phyloP scores from a whole-genome alignment of 2,797 vertebrate species.

The Scyliorhinus canicula region DNA sequence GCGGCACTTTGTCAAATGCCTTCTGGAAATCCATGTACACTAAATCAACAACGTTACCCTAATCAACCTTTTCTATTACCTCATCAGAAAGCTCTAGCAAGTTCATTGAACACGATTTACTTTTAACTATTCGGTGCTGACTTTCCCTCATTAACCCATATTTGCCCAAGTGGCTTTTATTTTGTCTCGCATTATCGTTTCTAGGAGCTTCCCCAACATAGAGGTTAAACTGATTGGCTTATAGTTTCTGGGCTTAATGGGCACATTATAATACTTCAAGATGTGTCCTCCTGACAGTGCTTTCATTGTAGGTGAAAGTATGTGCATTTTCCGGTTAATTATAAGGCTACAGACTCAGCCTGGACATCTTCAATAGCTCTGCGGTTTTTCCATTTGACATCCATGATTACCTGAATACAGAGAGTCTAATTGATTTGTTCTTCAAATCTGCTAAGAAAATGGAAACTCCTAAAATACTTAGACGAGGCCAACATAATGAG shows the following conservation, averaged over 20 bases:
- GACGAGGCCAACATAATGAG: neutral
- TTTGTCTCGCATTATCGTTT: neutral
- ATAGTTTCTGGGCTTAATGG: neutral
- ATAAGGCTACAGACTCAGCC: neutral
- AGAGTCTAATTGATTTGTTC: constrained; percentile 6
- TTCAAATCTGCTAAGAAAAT: constrained; percentile 5
- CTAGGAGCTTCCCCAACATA: neutral
- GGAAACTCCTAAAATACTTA: neutral
- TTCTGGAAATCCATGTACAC: neutral
- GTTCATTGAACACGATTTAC: neutral
- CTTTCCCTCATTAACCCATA: neutral
- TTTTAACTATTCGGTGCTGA: neutral
- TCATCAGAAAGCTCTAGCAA: neutral
- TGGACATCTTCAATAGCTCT: neutral
- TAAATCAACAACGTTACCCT: neutral
- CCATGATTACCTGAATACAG: neutral
- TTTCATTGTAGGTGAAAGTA: neutral
- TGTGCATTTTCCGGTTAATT: neutral
- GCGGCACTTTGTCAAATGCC: neutral
- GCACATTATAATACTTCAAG: neutral
- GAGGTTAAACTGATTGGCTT: neutral
- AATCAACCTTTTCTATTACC: neutral
- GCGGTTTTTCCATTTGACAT: neutral
- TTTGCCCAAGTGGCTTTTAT: neutral
- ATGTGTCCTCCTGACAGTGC: neutral